A percentile compares a stretch with the other conserved stretches of the same genome.
Conservation (phyloP, 2,888 invertebrate species). For the Tetropium fuscum region DNA sequence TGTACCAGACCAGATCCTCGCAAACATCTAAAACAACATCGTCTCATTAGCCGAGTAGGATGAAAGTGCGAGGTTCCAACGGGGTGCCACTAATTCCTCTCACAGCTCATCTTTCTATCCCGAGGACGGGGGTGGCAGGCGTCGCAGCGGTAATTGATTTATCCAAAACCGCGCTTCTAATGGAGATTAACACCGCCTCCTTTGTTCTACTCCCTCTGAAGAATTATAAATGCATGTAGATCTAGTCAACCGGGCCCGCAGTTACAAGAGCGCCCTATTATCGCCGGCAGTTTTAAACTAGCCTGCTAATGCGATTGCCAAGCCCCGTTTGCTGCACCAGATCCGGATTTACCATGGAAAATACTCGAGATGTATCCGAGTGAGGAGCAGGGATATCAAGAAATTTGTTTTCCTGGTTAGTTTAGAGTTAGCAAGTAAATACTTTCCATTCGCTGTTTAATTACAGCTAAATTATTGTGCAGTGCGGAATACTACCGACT, state of each 20-base stretch:
- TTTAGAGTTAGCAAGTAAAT: too few species aligned
- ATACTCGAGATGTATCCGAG: too few species aligned
- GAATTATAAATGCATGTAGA: constrained; percentile 20
- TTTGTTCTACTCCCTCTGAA: constrained; percentile 17
- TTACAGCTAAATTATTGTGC: too few species aligned
- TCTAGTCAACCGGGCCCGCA: constrained; percentile 11
- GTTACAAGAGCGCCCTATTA: too few species aligned
- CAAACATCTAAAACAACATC: constrained; percentile 9
- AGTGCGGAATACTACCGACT: too few species aligned
- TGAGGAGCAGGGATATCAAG: too few species aligned
- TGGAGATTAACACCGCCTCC: constrained; percentile 42
- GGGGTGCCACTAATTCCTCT: not conserved
- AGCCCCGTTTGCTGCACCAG: too few species aligned
- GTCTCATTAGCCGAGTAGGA: constrained; percentile 4
- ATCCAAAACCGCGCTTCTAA: constrained; percentile 41
- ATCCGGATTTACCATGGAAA: too few species aligned
- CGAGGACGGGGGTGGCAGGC: not conserved
- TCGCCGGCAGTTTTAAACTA: too few species aligned
- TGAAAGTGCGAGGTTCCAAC: not conserved
- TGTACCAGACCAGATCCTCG: not conserved
- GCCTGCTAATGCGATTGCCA: too few species aligned
- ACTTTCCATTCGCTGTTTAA: too few species aligned
- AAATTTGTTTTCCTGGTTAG: too few species aligned
- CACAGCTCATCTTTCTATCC: constrained; percentile 8
- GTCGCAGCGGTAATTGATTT: constrained; percentile 38